These are phyloP conservation scores for Cavia porcellus DNA, from an alignment of 2,113 vertebrate genomes.

Conservation along the genomic window DNA sequence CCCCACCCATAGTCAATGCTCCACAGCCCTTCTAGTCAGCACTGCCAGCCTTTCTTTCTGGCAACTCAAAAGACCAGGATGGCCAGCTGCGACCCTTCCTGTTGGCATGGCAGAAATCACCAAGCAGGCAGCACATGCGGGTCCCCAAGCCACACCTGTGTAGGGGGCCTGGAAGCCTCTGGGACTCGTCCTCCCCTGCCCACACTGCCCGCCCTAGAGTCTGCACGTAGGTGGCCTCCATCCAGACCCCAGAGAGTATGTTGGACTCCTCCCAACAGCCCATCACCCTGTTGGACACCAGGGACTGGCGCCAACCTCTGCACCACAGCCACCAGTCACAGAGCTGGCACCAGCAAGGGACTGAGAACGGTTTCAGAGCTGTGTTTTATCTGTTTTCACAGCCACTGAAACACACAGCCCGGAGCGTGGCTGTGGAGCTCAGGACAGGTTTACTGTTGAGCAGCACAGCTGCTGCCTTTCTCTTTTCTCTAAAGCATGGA, in stretches of 20 bases:
- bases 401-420: not conserved
- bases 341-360: not conserved
- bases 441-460: not conserved
- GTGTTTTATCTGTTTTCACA: not conserved
- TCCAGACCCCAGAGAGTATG: not conserved
- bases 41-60: not conserved
- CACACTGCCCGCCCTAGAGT: not conserved
- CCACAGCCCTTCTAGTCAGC: too few relatives aligned
- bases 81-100: too few relatives aligned
- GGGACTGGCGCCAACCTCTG: not conserved
- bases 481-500: slow-evolving; percentile 11
- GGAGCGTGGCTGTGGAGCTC: not conserved
- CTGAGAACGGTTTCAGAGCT: not conserved
- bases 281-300: not conserved
- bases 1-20: fast-evolving
- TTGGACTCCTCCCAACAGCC: not conserved
- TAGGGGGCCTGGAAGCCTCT: not conserved
- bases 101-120: not conserved
- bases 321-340: fast-evolving
- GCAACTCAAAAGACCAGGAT: not conserved
- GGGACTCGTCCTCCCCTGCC: not conserved
- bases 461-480: not conserved
- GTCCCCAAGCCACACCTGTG: not conserved
- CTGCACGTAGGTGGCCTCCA: not conserved
- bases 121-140: not conserved